Percentiles rank a stretch among this genome's conserved stretches.
These are phyloP conservation scores for Sebastes steindachneri DNA, from an alignment of 2,797 vertebrate species.

Conservation along the genomic window DNA sequence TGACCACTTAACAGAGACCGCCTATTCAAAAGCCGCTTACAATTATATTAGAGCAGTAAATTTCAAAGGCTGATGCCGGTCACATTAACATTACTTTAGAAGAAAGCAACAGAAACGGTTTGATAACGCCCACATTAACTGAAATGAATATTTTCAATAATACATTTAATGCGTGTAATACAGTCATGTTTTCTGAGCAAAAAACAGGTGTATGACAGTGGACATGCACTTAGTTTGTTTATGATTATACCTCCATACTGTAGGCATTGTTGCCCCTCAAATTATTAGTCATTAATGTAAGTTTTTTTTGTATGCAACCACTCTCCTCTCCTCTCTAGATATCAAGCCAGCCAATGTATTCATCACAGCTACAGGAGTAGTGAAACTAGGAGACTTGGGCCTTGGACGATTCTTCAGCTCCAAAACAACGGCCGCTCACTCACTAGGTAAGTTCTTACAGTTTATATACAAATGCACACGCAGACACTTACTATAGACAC, in stretches of 20 bases:
- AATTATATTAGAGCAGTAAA: conserved; percentile 65
- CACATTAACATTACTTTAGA: conserved; percentile 50
- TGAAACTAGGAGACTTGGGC: conserved; percentile 97
- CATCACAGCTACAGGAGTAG: conserved; percentile 98
- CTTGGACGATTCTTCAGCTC: conserved; percentile 98
- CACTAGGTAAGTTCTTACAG: conserved; percentile 87
- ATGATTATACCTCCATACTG: background rate
- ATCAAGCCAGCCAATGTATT: conserved; percentile 99
- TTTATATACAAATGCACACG: conserved; percentile 4
- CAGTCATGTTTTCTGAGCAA: background rate
- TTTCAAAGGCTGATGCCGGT: conserved; percentile 67
- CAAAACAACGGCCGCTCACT: conserved; percentile 97
- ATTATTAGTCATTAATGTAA: background rate
- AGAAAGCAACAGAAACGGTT: conserved; percentile 26
- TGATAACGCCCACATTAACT: conserved; percentile 21
- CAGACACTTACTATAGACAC: conserved; percentile 11
- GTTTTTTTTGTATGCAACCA: background rate
- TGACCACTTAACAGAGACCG: conserved; percentile 63
- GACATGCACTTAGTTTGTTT: background rate
- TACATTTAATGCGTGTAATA: background rate
- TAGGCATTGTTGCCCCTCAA: background rate
- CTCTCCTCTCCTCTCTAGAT: conserved; percentile 79
- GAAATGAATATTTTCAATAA: conserved; percentile 25
- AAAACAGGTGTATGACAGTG: background rate
- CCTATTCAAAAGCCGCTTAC: conserved; percentile 62